phyloP scores from a whole-genome alignment of 2,797 vertebrate species.

The Mus caroli region DNA sequence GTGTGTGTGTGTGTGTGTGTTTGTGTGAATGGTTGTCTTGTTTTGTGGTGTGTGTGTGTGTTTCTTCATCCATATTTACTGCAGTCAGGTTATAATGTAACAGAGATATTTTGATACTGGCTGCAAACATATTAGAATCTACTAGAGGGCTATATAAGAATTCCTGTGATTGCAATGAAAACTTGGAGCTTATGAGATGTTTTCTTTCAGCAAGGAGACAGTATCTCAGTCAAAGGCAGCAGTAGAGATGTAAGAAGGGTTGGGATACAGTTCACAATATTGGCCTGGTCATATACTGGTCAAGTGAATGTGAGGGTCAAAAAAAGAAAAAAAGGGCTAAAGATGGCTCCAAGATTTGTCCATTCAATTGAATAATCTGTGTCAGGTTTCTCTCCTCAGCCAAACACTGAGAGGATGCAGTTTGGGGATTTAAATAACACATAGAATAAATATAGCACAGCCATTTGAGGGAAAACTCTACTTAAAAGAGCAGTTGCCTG shows the following conservation, averaged over 20 bases:
- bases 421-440: background rate
- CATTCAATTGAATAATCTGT: background rate
- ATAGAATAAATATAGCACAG: background rate
- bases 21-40: no score
- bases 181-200: no score
- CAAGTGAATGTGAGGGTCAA: background rate
- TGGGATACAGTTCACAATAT: background rate
- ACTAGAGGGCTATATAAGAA: background rate
- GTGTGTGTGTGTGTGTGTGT: background rate
- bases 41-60: background rate
- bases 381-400: background rate
- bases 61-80: background rate
- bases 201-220: background rate
- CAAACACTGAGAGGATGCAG: background rate
- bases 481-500: constrained; percentile 80
- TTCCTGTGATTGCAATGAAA: background rate
- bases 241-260: background rate
- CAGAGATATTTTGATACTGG: background rate
- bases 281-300: background rate
- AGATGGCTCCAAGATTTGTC: background rate
- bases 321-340: background rate
- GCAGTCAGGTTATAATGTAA: background rate
- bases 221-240: background rate
- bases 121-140: background rate
- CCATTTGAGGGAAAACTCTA: background rate